Evolutionary conservation across 2,888 invertebrate genomes (phyloP), one percentile per base, ranked within the genome.

Genomic region (Tortricodes alternella): DNA sequence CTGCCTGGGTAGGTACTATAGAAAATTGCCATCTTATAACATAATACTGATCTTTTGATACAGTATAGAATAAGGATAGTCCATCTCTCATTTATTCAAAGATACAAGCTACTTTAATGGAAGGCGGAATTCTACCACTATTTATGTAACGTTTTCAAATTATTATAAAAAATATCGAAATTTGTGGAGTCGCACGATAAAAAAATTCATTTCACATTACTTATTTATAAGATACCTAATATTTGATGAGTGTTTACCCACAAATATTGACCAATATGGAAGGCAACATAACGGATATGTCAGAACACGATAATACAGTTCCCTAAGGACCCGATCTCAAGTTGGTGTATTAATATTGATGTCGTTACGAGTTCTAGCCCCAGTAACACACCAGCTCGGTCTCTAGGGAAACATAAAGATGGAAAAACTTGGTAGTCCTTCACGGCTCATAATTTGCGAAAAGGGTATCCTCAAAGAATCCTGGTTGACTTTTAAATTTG

Each of bases 321-420:
- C 49, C 59, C 60, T 23, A 51, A 66, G 64, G 66, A 62, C 65
- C 66, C 67, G 66, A 64, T 59, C 58, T 58, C 60, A 72, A 69
- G 66, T 70, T 70, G 35, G 48, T 53, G 55, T 66, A 70, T 73
- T 67, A 71, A 74, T 75, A 76, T 75, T 71, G 68, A 75, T 71
- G 66, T 39, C 53, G 61, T 65, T 66, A 58, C 41, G 59, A 58
- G 63, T 63, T 62, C 65, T n/a, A n/a, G n/a, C n/a, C n/a, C n/a
- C 64, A 39, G 52, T 55, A 56, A 63, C 60, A n/a, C n/a, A n/a
- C 62, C 58, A 53, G 63, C 63, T 58, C 50, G 61, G 50, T 67
- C 76, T 66, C 69, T 2, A 9, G 65, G 56, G 73, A 15, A 49
- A 29, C 56, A 61, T 64, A 66, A 65, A 65, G 59, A 64, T 65